Evolutionary conservation across 2,113 vertebrate species (phyloP), one percentile per base, ranked within the genome.

Genomic region (Pantherophis guttatus): DNA sequence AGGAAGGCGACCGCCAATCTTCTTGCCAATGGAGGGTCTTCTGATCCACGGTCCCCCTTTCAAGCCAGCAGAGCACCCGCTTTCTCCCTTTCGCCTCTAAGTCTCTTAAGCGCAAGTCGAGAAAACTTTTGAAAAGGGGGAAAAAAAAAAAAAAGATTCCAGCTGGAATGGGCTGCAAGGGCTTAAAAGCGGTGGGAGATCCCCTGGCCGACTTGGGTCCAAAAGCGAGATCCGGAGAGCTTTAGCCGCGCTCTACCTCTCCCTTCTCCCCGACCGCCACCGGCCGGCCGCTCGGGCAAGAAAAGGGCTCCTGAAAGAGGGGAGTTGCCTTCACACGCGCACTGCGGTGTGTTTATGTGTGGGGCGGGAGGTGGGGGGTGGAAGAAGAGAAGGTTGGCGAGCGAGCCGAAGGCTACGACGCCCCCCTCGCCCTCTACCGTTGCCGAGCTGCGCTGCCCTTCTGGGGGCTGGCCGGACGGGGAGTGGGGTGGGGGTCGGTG

Each of bases 131-230:
- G 65, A n/a, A 70, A 70, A 3, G 2, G 58, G 58, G 8, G 0
- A 0, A 2, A 8, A 0, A 8, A 0, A 54, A 12, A 54, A 7
- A 8, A 0, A 7, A 2, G 23, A 26, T 62, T 44, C 24, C 0
- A 24, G 10, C 5, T 23, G 39, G 33, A 13, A 24, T 91, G 52
- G 52, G 90, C 90, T 23, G 94, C 95, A 94, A 94, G 95, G 53
- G 92, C 57, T n/a, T 54, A 54, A 0, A 26, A 10, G 26, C n/a
- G 33, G 39, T 7, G 75, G 33, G 54, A 57, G 6, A 3, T 13
- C 21, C n/a, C 58, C 39, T 3, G 57, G 57, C 48, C 29, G n/a
- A n/a, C n/a, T n/a, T n/a, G n/a, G n/a, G n/a, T n/a, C n/a, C n/a
- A n/a, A n/a, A n/a, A n/a, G n/a, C 48, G 24, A 48, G 33, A 87